These are phyloP conservation scores for Neoniphon sammara DNA, from an alignment of 2,797 vertebrate genomes.

Conservation along the genomic window DNA sequence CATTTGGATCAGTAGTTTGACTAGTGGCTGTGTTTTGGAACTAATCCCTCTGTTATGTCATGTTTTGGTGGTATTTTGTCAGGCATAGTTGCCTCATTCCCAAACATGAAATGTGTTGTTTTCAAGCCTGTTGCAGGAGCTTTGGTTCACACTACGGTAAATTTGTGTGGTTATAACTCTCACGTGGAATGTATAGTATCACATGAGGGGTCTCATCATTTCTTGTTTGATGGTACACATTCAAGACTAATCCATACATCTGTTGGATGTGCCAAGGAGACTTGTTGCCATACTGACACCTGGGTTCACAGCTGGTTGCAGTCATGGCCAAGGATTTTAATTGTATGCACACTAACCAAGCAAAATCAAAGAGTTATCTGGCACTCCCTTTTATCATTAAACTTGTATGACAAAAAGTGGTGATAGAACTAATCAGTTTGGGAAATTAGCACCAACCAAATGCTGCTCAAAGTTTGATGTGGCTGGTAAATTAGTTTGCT, in stretches of 20 bases:
- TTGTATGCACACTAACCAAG: conserved; percentile 3
- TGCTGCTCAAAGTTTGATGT: not conserved
- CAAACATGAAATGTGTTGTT: conserved; percentile 35
- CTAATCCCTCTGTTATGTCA: conserved; percentile 46
- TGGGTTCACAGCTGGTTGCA: conserved; percentile 12
- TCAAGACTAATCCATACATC: conserved; percentile 24
- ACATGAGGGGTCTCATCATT: conserved; percentile 1
- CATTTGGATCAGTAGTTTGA: conserved; percentile 33
- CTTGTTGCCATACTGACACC: conserved; percentile 1
- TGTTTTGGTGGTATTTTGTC: conserved; percentile 39
- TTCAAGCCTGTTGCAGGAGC: conserved; percentile 12
- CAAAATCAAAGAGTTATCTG: not conserved
- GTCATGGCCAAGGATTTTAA: not conserved
- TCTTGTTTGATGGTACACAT: conserved; percentile 26
- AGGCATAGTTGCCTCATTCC: conserved; percentile 21
- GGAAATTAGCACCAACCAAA: not conserved
- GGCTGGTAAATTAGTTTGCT: not conserved
- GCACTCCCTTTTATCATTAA: not conserved
- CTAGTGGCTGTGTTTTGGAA: conserved; percentile 50
- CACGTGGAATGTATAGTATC: conserved; percentile 6
- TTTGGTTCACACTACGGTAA: conserved; percentile 14
- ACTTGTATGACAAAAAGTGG: not conserved
- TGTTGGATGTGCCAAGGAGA: not conserved
- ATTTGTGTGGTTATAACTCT: conserved; percentile 41
- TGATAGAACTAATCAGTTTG: not conserved